A percentile compares a stretch with the other conserved stretches of the same genome.
Evolutionary conservation across 2,888 invertebrate species (phyloP).

Genomic region (Monopis laevigella): DNA sequence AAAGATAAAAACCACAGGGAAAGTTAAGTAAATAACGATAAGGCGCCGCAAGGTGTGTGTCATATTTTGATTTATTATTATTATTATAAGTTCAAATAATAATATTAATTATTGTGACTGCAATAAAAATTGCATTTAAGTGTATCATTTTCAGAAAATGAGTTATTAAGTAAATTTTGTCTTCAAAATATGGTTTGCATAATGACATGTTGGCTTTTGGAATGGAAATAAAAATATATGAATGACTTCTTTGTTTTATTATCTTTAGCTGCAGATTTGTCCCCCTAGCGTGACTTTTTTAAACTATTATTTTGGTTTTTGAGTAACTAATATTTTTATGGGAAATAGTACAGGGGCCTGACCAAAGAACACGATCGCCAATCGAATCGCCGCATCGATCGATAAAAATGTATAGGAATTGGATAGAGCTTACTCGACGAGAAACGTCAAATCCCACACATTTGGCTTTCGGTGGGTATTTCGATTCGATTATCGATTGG

Average conservation of each 20-base stretch:
- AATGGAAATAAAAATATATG: conserved; percentile 50
- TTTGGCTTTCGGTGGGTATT: too few relatives aligned
- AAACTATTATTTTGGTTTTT: too few relatives aligned
- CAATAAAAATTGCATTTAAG: conserved; percentile 54
- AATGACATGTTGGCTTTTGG: conserved; percentile 58
- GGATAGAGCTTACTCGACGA: too few relatives aligned
- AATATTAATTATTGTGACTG: conserved; percentile 40
- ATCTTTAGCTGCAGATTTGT: too few relatives aligned
- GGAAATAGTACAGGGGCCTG: too few relatives aligned
- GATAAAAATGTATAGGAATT: too few relatives aligned
- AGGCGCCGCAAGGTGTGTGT: conserved; percentile 50
- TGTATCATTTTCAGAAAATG: conserved; percentile 27
- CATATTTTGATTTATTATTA: conserved; percentile 54
- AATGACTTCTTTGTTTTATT: conserved; percentile 15
- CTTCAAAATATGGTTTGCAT: conserved; percentile 29
- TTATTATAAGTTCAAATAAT: conserved; percentile 35
- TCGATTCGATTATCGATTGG: too few relatives aligned
- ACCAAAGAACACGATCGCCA: too few relatives aligned
- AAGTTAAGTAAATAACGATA: conserved; percentile 20
- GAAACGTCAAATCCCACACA: too few relatives aligned
- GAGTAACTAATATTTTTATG: too few relatives aligned
- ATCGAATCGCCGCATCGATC: too few relatives aligned
- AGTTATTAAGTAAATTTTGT: conserved; percentile 24
- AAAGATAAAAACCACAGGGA: conserved; percentile 32
- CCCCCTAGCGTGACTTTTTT: too few relatives aligned